Evolutionary conservation across 2,888 invertebrate genomes (phyloP), one percentile per base, ranked within the genome.

Genomic region (Eulithis testata): DNA sequence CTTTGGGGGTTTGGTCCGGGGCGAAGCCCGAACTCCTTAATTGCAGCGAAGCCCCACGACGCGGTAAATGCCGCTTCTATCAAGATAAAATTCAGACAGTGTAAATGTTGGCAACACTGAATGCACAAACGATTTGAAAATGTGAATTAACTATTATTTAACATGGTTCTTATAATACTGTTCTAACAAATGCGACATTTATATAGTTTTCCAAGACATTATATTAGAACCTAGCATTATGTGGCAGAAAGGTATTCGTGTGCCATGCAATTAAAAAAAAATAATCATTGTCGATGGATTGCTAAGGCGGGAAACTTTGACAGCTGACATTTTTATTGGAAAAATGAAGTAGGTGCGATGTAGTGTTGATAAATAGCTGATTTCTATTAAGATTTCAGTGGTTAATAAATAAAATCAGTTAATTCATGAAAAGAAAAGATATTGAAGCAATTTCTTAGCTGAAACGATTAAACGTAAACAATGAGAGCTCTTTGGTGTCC

Each of bases 1-100:
- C 73, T 74, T 73, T 62, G 60, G 70, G 65, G 73, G 66, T 62
- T 69, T 60, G 59, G 60, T 70, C 58, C 47, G 65, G 63, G 66
- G 69, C 71, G 68, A 68, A 70, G 68, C 62, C 69, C 65, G 69
- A 64, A 57, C 69, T 67, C 66, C 70, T 72, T 76, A 77, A 77
- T 77, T 77, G 75, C 73, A 72, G 60, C 62, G 58, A 61, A 62
- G 65, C 65, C 68, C 66, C 66, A 12, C 60, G 66, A 69, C 61
- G 73, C 68, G 61, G 66, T 63, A 71, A 75, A 75, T 70, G 71
- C 69, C 66, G 67, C 67, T 72, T 57, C 60, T 60, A 71, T 74
- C 72, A 66, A 74, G 74, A 76, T 76, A 71, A 66, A 78, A 76
- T 75, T 78, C 73, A 72, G 50, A 69, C 65, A 60, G 54, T 57